Conservation (phyloP, 2,888 invertebrate species). For the Teleiodes luculella region DNA sequence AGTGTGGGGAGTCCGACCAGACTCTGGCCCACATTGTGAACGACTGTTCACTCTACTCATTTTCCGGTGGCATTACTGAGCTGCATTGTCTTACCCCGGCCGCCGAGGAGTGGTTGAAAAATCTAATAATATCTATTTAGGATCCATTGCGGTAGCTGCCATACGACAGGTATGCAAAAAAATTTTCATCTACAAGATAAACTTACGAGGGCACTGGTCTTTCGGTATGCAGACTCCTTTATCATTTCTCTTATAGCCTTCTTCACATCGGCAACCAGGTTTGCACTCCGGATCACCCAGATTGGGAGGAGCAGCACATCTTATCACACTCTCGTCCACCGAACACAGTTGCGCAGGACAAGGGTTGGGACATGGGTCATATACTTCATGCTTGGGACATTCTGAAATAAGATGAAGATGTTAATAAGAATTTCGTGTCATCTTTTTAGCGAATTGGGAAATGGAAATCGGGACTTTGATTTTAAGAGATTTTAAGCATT, state of each 20-base stretch:
- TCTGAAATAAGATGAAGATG: background rate
- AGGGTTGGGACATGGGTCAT: slow-evolving; percentile 24
- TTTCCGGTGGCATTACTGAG: no score
- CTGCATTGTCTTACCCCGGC: no score
- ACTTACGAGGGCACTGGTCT: slow-evolving; percentile 3
- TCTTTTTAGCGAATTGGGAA: background rate
- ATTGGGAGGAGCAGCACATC: slow-evolving; percentile 5
- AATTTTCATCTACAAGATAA: background rate
- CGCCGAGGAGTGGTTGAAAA: no score
- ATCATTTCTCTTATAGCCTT: slow-evolving; percentile 4
- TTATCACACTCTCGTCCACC: background rate
- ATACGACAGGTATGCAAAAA: no score
- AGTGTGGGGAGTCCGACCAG: no score
- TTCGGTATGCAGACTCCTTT: slow-evolving; percentile 7
- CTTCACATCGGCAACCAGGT: slow-evolving; percentile 8
- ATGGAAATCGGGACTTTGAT: no score
- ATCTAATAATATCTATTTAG: no score
- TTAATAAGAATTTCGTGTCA: background rate
- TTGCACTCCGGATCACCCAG: slow-evolving; percentile 2
- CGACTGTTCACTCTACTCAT: no score
- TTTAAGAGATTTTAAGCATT: no score
- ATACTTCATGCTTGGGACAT: slow-evolving; percentile 31
- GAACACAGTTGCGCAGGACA: slow-evolving; percentile 36
- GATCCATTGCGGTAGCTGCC: no score
- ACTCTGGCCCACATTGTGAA: no score